Evolutionary conservation across 1,140 invertebrate species (phyloP).

Genomic region (Drosophila tsacasi): DNA sequence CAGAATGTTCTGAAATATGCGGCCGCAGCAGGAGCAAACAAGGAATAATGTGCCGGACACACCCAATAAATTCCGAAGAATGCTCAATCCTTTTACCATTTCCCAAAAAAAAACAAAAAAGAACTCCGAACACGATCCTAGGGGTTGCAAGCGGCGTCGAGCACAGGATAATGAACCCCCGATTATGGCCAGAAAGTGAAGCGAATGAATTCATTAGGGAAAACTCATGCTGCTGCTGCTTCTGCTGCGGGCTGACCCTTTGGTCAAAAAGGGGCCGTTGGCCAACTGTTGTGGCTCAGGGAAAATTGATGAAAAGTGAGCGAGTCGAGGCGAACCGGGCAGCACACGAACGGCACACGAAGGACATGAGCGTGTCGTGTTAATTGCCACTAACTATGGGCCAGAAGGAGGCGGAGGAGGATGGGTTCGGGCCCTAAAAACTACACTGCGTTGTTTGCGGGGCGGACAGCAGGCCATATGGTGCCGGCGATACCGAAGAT

Average conservation of each 20-base stretch:
- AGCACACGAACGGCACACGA: conserved; percentile 64
- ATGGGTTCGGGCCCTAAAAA: conserved; percentile 31
- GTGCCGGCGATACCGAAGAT: conserved; percentile 55
- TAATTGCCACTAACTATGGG: conserved; percentile 76
- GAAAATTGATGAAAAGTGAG: conserved; percentile 76
- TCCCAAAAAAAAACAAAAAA: conserved; percentile 16
- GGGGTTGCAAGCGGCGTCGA: conserved; percentile 38
- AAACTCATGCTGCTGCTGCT: conserved; percentile 46
- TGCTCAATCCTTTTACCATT: conserved; percentile 75
- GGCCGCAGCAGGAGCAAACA: conserved; percentile 42
- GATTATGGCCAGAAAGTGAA: conserved; percentile 77
- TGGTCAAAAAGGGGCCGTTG: conserved; percentile 59
- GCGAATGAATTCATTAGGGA: conserved; percentile 83
- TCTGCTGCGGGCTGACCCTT: conserved; percentile 24
- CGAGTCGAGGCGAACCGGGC: conserved; percentile 6
- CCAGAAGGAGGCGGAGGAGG: conserved; percentile 1
- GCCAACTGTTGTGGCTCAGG: conserved; percentile 69
- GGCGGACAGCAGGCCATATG: conserved; percentile 68
- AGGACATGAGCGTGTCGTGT: conserved; percentile 74
- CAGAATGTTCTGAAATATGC: conserved; percentile 55
- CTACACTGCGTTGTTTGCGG: conserved; percentile 27
- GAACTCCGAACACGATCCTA: conserved; percentile 29
- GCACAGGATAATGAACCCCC: conserved; percentile 76
- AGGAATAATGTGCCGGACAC: conserved; percentile 71
- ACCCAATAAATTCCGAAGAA: conserved; percentile 78